These are phyloP conservation scores for Dioctria rufipes DNA, from an alignment of 2,888 invertebrate species.

Conservation along the genomic window DNA sequence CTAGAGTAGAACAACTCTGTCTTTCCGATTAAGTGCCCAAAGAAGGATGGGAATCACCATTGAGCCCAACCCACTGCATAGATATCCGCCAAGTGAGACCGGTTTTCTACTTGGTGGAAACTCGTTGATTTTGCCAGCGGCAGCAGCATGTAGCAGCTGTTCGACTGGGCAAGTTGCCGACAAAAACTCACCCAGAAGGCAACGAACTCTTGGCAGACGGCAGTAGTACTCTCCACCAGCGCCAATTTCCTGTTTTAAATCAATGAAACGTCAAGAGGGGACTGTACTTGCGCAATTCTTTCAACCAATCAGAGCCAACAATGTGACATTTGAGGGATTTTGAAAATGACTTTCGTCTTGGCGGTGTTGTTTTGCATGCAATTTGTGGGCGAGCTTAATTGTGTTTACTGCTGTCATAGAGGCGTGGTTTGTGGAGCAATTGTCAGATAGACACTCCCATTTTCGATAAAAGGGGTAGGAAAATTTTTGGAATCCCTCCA, in stretches of 20 bases:
- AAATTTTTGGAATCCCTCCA: conserved; percentile 44
- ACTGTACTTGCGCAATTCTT: conserved; percentile 13
- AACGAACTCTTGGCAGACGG: conserved; percentile 39
- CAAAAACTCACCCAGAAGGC: conserved; percentile 40
- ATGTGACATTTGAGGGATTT: conserved; percentile 31
- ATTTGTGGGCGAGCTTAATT: conserved; percentile 39
- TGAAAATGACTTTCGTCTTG: conserved; percentile 28
- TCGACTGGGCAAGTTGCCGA: conserved; percentile 36
- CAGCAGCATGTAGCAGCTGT: conserved; percentile 28
- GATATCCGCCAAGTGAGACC: conserved; percentile 10
- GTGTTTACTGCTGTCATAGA: conserved; percentile 18
- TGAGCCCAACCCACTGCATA: conserved; percentile 31
- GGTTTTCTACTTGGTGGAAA: conserved; percentile 40
- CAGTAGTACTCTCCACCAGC: conserved; percentile 7
- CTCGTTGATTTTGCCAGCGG: conserved; percentile 21
- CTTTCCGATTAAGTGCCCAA: neutral
- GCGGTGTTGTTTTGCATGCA: neutral
- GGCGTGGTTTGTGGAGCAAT: conserved; percentile 5
- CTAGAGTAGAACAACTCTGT: conserved; percentile 1
- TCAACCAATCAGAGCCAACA: conserved; percentile 14
- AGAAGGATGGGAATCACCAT: conserved; percentile 13
- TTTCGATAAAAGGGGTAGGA: conserved; percentile 34
- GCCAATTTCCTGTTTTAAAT: conserved; percentile 15
- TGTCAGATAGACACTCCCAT: conserved; percentile 7
- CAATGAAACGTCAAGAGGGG: conserved; percentile 31